Evolutionary conservation across 2,797 vertebrate genomes (phyloP).

Genomic region (Phoebastria nigripes): DNA sequence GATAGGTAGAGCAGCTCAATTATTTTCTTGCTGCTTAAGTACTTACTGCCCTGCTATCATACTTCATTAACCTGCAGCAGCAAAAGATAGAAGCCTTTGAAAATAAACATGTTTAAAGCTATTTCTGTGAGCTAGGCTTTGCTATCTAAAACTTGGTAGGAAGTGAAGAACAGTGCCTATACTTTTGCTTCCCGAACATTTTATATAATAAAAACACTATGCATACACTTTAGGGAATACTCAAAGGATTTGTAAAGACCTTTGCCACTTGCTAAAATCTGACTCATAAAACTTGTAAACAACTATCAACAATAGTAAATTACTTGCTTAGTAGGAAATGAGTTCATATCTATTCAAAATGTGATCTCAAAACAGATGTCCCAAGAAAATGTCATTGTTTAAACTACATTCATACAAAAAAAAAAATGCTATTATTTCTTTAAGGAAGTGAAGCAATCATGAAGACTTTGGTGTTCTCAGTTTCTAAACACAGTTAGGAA

Average conservation of each 20-base stretch:
- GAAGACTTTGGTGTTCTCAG: constrained; percentile 69
- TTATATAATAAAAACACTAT: constrained; percentile 69
- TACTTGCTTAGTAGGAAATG: constrained; percentile 81
- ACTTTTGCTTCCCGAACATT: constrained; percentile 66
- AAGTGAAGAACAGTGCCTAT: constrained; percentile 58
- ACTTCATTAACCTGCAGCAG: constrained; percentile 45
- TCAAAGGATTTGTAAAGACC: constrained; percentile 73
- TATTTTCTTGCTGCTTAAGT: constrained; percentile 58
- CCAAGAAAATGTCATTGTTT: constrained; percentile 85
- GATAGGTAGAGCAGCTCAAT: constrained; percentile 43
- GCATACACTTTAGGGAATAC: constrained; percentile 69
- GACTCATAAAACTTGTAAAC: constrained; percentile 81
- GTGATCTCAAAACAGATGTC: constrained; percentile 87
- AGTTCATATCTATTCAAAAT: constrained; percentile 87
- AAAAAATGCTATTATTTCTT: constrained; percentile 87
- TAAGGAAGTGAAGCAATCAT: constrained; percentile 96
- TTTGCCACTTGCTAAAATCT: constrained; percentile 81
- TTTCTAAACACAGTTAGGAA: constrained; percentile 70
- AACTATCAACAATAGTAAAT: constrained; percentile 84
- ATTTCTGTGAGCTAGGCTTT: constrained; percentile 40
- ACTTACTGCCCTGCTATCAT: constrained; percentile 48
- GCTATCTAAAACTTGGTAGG: constrained; percentile 49
- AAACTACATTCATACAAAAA: constrained; percentile 78
- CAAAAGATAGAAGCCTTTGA: constrained; percentile 55
- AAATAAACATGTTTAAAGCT: constrained; percentile 58